Percentiles rank a stretch among this genome's conserved stretches.
phyloP scores from a whole-genome alignment of 2,797 vertebrate genomes.

The Micromesistius poutassou region DNA sequence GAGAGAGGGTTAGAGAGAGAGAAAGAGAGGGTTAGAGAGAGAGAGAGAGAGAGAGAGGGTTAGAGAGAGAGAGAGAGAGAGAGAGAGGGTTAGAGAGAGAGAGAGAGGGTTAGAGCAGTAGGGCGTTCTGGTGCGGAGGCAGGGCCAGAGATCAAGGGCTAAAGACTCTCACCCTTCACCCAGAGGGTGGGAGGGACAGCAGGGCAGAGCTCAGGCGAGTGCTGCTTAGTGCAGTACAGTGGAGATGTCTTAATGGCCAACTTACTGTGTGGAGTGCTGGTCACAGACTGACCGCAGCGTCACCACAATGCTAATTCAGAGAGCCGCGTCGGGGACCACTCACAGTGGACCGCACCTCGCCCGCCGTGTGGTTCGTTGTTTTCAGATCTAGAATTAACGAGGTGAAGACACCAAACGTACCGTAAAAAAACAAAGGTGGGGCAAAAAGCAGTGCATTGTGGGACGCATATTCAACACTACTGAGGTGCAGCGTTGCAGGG shows the following conservation, averaged over 20 bases:
- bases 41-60: too few species aligned
- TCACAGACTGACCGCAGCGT: background rate
- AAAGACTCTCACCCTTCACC: slow-evolving; percentile 8
- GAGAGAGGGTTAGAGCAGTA: background rate
- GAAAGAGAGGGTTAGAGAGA: too few species aligned
- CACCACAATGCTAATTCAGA: background rate
- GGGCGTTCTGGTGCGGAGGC: background rate
- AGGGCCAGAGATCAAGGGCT: slow-evolving; percentile 30
- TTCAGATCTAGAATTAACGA: too few species aligned
- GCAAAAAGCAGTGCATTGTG: slow-evolving; percentile 31
- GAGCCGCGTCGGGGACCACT: background rate
- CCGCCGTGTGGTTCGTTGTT: background rate
- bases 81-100: background rate
- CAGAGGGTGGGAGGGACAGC: background rate
- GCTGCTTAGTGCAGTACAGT: background rate
- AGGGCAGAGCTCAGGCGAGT: background rate
- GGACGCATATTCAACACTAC: slow-evolving; percentile 29
- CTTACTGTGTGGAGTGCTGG: background rate
- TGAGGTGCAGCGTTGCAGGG: slow-evolving; percentile 27
- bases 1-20: background rate
- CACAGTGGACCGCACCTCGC: too few species aligned
- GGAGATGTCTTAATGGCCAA: background rate
- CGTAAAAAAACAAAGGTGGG: slow-evolving; percentile 3
- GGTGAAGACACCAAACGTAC: background rate
- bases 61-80: too few species aligned